Evolutionary conservation across 2,797 vertebrate species (phyloP).

Genomic region (Microhierax caerulescens): DNA sequence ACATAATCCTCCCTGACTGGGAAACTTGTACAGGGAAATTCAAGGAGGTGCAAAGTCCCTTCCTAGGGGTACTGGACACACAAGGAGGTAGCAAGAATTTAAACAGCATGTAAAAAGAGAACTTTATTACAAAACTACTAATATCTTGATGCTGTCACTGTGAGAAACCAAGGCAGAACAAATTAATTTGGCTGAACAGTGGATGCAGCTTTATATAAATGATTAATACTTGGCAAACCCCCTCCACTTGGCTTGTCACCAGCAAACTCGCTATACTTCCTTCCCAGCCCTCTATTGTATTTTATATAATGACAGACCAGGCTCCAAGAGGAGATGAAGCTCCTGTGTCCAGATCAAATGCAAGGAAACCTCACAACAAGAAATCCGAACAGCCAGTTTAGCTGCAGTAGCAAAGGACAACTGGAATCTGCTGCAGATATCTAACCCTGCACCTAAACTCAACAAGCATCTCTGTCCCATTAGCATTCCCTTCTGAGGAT

Average conservation of each 20-base stretch:
- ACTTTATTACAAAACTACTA: background rate
- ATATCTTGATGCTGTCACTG: conserved; percentile 42
- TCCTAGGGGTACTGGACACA: background rate
- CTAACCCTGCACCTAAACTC: background rate
- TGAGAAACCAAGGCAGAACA: conserved; percentile 50
- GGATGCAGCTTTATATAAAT: conserved; percentile 53
- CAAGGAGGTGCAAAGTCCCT: background rate
- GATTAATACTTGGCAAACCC: conserved; percentile 63
- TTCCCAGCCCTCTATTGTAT: conserved; percentile 45
- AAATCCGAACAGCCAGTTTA: background rate
- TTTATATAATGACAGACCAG: conserved; percentile 2
- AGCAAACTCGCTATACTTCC: conserved; percentile 53
- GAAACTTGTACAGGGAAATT: background rate
- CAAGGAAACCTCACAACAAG: background rate
- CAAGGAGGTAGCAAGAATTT: background rate
- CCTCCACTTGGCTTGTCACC: conserved; percentile 38
- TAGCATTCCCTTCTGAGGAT: background rate
- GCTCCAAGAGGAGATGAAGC: conserved; percentile 17
- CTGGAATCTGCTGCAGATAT: background rate
- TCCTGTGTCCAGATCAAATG: background rate
- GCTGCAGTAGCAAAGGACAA: background rate
- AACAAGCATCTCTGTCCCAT: background rate
- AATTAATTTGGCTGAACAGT: conserved; percentile 50
- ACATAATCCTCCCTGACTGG: background rate
- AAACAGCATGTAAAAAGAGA: background rate